These are phyloP conservation scores for Augochlora pura DNA, from an alignment of 1,140 invertebrate genomes.

Conservation along the genomic window DNA sequence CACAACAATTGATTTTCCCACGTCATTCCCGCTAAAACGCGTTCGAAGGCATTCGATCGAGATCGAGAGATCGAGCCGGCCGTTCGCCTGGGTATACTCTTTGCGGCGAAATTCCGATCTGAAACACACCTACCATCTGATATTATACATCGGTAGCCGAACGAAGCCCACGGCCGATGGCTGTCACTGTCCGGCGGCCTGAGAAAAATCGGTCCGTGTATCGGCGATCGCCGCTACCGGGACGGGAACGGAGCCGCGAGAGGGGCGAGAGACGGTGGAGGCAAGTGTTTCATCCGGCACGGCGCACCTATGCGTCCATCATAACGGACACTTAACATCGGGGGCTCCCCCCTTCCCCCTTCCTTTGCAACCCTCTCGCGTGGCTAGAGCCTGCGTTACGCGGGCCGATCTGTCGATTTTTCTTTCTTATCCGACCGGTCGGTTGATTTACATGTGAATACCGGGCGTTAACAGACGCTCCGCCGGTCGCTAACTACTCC, in stretches of 20 bases:
- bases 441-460: conserved; percentile 77
- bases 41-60: conserved; percentile 8
- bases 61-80: not conserved
- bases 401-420: not conserved
- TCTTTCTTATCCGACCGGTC: conserved; percentile 23
- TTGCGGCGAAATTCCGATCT: conserved; percentile 2
- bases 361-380: not conserved
- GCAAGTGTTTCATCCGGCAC: not conserved
- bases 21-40: not conserved
- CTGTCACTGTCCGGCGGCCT: conserved; percentile 30
- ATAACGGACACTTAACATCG: conserved; percentile 37
- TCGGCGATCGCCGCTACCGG: conserved; percentile 36
- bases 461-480: conserved; percentile 76
- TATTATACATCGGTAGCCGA: not conserved
- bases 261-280: conserved; percentile 1
- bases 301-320: conserved; percentile 38
- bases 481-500: conserved; percentile 65
- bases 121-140: conserved; percentile 17
- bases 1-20: not conserved
- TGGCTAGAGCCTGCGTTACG: not conserved
- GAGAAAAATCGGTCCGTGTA: conserved; percentile 35
- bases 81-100: not conserved
- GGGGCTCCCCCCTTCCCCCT: not conserved
- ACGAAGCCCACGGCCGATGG: conserved; percentile 9
- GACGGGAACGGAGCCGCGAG: not conserved